phyloP scores from a whole-genome alignment of 2,113 vertebrate genomes.

The Lipotes vexillifer region DNA sequence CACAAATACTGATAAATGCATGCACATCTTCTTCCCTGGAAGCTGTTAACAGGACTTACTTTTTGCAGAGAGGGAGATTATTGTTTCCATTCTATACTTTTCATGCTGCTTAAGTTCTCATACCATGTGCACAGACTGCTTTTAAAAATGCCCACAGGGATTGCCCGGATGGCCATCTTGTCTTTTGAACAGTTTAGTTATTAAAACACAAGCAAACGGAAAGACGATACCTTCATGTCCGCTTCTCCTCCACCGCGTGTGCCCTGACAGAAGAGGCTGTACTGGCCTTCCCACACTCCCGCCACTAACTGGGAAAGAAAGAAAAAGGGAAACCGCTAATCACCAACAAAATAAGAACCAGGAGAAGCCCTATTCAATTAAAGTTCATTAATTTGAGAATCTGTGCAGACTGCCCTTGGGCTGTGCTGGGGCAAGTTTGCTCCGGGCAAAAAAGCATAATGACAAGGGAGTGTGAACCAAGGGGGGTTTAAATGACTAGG shows the following conservation, averaged over 20 bases:
- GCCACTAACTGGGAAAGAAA: slow-evolving; percentile 84
- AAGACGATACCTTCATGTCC: slow-evolving; percentile 87
- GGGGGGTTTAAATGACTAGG: fast-evolving
- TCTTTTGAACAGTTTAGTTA: neutral
- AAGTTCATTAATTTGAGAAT: neutral
- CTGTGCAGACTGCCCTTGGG: neutral
- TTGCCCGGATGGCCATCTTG: neutral
- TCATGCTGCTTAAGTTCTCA: neutral
- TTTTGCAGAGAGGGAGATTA: neutral
- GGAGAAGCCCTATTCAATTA: neutral
- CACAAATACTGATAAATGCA: neutral
- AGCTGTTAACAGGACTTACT: neutral
- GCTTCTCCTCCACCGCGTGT: slow-evolving; percentile 88
- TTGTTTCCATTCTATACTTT: neutral
- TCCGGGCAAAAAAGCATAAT: neutral
- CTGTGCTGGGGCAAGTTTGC: neutral
- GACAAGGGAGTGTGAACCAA: neutral
- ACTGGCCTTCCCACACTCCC: slow-evolving; percentile 87
- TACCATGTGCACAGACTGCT: neutral
- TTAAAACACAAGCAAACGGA: neutral
- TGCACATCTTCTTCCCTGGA: fast-evolving
- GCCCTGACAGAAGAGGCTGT: slow-evolving; percentile 96
- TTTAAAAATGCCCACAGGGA: neutral
- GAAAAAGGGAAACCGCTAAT: neutral
- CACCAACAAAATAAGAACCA: neutral